phyloP scores from a whole-genome alignment of 2,113 vertebrate species.

The Actenoides lindsayi region DNA sequence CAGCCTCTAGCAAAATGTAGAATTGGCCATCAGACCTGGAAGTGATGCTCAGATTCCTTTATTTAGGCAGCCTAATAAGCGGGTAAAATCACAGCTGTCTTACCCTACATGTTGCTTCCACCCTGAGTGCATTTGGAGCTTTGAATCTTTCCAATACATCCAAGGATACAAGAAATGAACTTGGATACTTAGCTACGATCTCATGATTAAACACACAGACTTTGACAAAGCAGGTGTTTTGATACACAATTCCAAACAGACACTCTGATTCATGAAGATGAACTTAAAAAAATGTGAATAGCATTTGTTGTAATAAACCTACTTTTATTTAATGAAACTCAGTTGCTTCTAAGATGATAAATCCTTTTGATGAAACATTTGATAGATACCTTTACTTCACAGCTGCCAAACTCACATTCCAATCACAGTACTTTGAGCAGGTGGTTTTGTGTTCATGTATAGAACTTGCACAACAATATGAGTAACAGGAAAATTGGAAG shows the following conservation, averaged over 20 bases:
- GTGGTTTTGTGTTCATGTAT: background rate
- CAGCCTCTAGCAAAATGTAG: background rate
- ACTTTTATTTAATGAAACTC: background rate
- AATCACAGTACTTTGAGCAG: background rate
- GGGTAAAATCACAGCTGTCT: background rate
- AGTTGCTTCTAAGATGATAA: background rate
- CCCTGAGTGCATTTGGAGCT: background rate
- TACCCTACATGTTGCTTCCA: background rate
- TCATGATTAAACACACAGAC: background rate
- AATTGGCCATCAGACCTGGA: background rate
- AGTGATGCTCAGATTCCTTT: background rate
- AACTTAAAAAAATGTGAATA: background rate
- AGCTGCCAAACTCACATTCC: background rate
- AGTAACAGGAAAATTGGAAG: background rate
- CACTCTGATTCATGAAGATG: background rate
- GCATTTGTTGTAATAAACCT: background rate
- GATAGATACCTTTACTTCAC: background rate
- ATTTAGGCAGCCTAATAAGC: background rate
- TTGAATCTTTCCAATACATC: background rate
- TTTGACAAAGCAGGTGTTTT: background rate
- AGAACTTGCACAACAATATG: background rate
- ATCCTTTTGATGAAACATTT: background rate
- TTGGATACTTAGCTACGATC: background rate
- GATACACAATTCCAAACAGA: background rate
- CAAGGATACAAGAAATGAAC: background rate